Percentiles rank a stretch among this genome's conserved stretches.
Evolutionary conservation across 2,113 vertebrate species (phyloP).

Genomic region (Toxotes chatareus): DNA sequence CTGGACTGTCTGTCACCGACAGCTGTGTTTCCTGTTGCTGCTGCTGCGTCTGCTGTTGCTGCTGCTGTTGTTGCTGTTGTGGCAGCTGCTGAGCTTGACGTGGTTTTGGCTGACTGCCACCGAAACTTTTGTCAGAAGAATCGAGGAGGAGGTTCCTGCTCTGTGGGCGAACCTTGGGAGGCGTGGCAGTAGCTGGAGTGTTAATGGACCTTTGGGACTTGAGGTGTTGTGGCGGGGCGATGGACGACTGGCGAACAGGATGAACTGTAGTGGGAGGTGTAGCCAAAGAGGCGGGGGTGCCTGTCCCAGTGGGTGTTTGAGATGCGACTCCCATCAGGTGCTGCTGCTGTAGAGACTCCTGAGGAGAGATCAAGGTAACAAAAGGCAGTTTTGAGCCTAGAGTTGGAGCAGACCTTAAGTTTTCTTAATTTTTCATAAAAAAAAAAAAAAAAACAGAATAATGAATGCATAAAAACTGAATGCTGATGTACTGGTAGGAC

Average conservation of each 20-base stretch:
- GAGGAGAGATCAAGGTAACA: background rate
- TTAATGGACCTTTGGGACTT: slow-evolving; percentile 86
- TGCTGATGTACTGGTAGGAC: slow-evolving; percentile 5
- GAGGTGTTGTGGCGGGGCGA: slow-evolving; percentile 79
- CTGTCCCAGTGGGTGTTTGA: slow-evolving; percentile 81
- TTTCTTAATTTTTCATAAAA: no score
- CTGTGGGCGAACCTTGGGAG: slow-evolving; percentile 89
- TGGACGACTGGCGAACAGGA: slow-evolving; percentile 81
- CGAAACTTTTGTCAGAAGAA: slow-evolving; percentile 88
- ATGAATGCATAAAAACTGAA: background rate
- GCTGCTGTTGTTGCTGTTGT: slow-evolving; percentile 33
- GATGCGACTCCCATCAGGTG: slow-evolving; percentile 82
- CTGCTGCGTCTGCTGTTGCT: slow-evolving; percentile 46
- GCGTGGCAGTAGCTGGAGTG: slow-evolving; percentile 81
- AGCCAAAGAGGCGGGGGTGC: slow-evolving; percentile 83
- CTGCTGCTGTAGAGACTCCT: slow-evolving; percentile 87
- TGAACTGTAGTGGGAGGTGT: slow-evolving; percentile 86
- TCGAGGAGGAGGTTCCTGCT: slow-evolving; percentile 93
- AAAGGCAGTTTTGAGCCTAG: background rate
- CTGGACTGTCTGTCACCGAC: slow-evolving; percentile 88
- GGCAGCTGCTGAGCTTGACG: slow-evolving; percentile 60
- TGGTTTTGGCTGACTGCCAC: slow-evolving; percentile 72
- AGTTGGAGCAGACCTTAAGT: background rate
- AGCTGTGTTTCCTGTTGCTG: slow-evolving; percentile 85
- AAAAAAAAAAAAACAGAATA: no score